A percentile compares a stretch with the other conserved stretches of the same genome.
Evolutionary conservation across 2,797 vertebrate genomes (phyloP).

Genomic region (Luscinia megarhynchos): DNA sequence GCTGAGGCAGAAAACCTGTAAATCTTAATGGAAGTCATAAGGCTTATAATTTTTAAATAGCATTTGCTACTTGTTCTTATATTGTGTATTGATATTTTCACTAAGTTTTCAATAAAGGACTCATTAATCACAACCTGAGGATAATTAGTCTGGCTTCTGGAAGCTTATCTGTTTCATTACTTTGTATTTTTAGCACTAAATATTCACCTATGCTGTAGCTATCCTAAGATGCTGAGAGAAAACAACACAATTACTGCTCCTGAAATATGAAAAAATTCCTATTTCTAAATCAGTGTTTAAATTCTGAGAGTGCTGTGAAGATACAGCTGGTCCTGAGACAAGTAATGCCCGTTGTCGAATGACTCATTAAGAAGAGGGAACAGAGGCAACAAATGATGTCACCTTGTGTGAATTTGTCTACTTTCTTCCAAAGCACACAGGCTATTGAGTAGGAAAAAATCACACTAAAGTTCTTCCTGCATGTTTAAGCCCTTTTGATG

Average conservation of each 20-base stretch:
- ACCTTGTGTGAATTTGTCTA: not conserved
- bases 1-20: slow-evolving; percentile 20
- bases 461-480: not conserved
- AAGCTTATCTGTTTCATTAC: not conserved
- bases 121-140: slow-evolving; percentile 3
- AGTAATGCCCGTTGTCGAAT: not conserved
- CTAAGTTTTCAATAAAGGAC: not conserved
- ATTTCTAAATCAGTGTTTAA: not conserved
- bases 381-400: not conserved
- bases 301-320: not conserved
- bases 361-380: not conserved
- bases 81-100: not conserved
- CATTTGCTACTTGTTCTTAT: not conserved
- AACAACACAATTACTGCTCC: not conserved
- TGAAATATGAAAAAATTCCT: not conserved
- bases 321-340: not conserved
- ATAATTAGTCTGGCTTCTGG: not conserved
- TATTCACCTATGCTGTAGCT: not conserved
- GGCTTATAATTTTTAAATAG: slow-evolving; percentile 10
- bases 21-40: not conserved
- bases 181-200: not conserved
- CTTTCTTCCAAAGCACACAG: not conserved
- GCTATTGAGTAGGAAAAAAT: not conserved
- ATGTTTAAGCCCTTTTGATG: not conserved
- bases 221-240: not conserved